Evolutionary conservation across 2,797 vertebrate species (phyloP).

Genomic region (Propithecus deckenii): DNA sequence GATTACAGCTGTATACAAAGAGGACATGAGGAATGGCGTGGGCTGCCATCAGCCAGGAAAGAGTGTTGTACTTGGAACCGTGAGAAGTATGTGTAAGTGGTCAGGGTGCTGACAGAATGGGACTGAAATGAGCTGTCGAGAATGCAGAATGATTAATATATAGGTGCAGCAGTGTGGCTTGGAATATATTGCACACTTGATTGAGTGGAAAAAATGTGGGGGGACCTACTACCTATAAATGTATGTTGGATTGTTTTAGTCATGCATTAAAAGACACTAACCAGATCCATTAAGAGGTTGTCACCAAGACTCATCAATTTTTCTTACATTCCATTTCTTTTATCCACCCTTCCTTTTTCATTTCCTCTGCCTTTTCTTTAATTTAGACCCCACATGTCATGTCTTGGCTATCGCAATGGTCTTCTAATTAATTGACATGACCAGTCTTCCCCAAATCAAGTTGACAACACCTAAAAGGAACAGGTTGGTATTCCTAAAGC

Average conservation of each 20-base stretch:
- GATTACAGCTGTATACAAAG: not conserved
- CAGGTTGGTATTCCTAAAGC: not conserved
- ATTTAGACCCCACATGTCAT: not conserved
- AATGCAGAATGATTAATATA: not conserved
- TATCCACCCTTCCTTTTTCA: not conserved
- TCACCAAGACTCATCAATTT: slow-evolving; percentile 35
- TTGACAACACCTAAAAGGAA: not conserved
- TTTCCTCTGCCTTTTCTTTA: slow-evolving; percentile 17
- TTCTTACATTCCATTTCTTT: not conserved
- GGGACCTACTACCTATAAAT: not conserved
- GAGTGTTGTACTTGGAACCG: slow-evolving; percentile 28
- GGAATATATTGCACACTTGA: not conserved
- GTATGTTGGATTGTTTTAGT: not conserved
- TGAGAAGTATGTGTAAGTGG: slow-evolving; percentile 13
- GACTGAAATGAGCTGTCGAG: not conserved
- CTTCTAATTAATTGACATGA: slow-evolving; percentile 27
- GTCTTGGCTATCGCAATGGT: not conserved
- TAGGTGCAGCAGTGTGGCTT: not conserved
- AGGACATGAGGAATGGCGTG: not conserved
- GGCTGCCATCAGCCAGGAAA: not conserved
- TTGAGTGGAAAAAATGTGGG: not conserved
- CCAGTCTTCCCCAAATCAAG: not conserved
- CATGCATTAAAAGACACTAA: not conserved
- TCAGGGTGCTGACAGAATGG: not conserved
- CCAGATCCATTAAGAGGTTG: slow-evolving; percentile 38